phyloP scores from a whole-genome alignment of 2,113 vertebrate genomes.

The Hyla sarda region DNA sequence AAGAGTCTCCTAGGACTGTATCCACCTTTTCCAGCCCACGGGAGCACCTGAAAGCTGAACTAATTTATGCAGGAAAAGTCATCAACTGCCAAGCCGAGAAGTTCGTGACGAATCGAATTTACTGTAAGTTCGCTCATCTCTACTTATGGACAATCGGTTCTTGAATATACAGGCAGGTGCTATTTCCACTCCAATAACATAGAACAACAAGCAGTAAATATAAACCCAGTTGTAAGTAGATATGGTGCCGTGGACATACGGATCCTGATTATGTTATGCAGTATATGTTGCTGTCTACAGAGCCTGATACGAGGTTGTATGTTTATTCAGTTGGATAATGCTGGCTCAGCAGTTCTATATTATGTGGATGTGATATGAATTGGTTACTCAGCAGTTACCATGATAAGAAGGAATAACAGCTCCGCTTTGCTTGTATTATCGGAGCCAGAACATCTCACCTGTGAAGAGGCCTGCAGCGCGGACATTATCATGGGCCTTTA shows the following conservation, averaged over 20 bases:
- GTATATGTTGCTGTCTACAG: neutral
- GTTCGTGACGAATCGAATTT: too few species aligned
- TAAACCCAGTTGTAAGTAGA: neutral
- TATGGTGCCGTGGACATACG: neutral
- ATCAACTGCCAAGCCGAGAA: too few species aligned
- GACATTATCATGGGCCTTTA: neutral
- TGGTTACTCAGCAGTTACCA: slow-evolving; percentile 13
- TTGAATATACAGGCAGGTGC: neutral
- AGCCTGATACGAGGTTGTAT: neutral
- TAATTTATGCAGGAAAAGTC: too few species aligned
- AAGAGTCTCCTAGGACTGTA: too few species aligned
- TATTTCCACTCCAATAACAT: neutral
- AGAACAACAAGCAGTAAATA: neutral
- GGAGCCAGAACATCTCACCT: slow-evolving; percentile 16
- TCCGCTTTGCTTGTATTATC: neutral
- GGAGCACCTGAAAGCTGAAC: too few species aligned
- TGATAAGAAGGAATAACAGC: neutral
- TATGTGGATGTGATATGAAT: neutral
- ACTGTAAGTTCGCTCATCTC: too few species aligned
- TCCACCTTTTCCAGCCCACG: too few species aligned
- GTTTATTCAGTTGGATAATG: neutral
- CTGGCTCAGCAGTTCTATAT: slow-evolving; percentile 3
- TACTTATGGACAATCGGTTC: neutral
- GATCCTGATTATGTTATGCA: neutral
- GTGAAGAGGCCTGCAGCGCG: neutral